Conservation (phyloP, 2,797 vertebrate genomes). For the Propithecus deckenii region DNA sequence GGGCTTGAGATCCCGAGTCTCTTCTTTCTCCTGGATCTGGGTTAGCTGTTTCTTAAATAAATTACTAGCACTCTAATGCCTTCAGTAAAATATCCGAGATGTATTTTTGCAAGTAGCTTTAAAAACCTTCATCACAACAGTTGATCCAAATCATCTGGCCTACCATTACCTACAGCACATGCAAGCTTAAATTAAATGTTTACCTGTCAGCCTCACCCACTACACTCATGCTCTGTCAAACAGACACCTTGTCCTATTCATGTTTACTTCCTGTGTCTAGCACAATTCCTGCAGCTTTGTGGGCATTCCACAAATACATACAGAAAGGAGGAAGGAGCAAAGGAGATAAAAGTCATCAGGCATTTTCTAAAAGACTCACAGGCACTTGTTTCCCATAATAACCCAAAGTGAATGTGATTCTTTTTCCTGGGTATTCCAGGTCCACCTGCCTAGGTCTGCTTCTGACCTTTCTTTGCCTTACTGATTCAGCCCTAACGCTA, state of each 20-base stretch:
- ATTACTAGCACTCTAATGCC: background rate
- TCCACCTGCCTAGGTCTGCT: too few relatives aligned
- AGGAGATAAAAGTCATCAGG: background rate
- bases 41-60: background rate
- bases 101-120: background rate
- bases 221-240: background rate
- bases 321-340: background rate
- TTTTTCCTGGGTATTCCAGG: background rate
- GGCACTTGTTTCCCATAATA: too few relatives aligned
- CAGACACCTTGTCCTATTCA: too few relatives aligned
- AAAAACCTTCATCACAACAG: background rate
- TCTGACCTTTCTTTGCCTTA: background rate
- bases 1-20: background rate
- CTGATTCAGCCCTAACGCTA: accelerated
- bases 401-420: background rate
- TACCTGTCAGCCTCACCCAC: too few relatives aligned
- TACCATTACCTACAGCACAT: background rate
- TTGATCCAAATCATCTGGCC: background rate
- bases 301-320: background rate
- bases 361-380: background rate
- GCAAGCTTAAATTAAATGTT: background rate
- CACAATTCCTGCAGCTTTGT: background rate
- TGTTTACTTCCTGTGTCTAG: background rate
- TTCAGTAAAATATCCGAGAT: background rate
- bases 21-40: background rate